A percentile compares a stretch with the other conserved stretches of the same genome.
phyloP scores from a whole-genome alignment of 2,113 vertebrate genomes.

The Gadus chalcogrammus region DNA sequence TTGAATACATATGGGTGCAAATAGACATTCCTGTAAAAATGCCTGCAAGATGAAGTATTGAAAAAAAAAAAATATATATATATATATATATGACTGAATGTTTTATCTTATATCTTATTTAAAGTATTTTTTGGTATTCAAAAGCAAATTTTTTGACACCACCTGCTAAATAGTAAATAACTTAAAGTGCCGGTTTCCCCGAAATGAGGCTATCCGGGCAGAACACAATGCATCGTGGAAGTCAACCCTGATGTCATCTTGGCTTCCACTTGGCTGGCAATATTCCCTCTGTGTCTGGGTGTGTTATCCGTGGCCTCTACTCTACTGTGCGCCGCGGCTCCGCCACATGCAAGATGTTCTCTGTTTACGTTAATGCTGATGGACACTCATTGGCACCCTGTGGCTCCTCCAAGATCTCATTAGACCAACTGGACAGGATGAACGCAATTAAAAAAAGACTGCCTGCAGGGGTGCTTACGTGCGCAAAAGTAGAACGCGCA shows the following conservation, averaged over 20 bases:
- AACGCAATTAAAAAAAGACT: neutral
- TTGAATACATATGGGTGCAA: too few species aligned
- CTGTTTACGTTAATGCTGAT: slow-evolving; percentile 31
- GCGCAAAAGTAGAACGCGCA: slow-evolving; percentile 26
- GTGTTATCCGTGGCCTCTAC: slow-evolving; percentile 31
- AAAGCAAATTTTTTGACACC: too few species aligned
- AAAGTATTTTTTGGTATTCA: too few species aligned
- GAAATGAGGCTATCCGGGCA: too few species aligned
- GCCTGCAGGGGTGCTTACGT: neutral
- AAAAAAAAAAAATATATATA: too few species aligned
- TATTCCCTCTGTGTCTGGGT: slow-evolving; percentile 46
- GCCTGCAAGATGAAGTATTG: too few species aligned
- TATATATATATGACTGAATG: too few species aligned
- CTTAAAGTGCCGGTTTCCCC: too few species aligned
- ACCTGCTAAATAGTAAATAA: too few species aligned
- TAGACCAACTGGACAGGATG: slow-evolving; percentile 55
- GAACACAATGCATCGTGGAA: neutral
- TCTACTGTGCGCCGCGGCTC: slow-evolving; percentile 33
- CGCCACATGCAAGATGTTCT: slow-evolving; percentile 28
- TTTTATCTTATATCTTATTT: too few species aligned
- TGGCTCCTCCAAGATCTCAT: slow-evolving; percentile 59
- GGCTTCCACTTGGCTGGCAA: slow-evolving; percentile 37
- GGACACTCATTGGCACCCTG: slow-evolving; percentile 32
- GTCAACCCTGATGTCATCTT: slow-evolving; percentile 19
- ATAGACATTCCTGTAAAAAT: too few species aligned